phyloP scores from a whole-genome alignment of 2,113 vertebrate species.

The Anolis sagrei region DNA sequence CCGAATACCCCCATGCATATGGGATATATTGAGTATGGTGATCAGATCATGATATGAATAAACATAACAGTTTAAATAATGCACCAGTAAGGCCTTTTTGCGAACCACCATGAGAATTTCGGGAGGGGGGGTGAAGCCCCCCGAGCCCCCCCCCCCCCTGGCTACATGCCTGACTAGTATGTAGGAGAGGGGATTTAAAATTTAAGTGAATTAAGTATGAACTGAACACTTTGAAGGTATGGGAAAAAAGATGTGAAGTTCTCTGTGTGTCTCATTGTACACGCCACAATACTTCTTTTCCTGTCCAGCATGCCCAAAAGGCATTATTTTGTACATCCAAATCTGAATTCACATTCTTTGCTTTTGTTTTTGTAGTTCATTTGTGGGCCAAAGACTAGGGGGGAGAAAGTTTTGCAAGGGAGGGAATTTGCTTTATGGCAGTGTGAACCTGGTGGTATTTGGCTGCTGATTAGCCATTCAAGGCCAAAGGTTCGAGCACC shows the following conservation, averaged over 20 bases:
- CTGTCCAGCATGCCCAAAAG: not conserved
- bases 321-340: not conserved
- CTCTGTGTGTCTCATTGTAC: not conserved
- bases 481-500: conserved; percentile 75
- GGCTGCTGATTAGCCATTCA: conserved; percentile 59
- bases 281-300: not conserved
- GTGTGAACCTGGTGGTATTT: conserved; percentile 53
- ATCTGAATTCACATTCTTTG: conserved; percentile 12
- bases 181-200: too few species aligned
- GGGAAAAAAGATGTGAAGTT: not conserved
- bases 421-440: conserved; percentile 52
- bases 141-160: too few species aligned
- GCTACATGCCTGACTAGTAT: too few species aligned
- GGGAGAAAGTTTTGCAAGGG: not conserved
- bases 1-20: too few species aligned
- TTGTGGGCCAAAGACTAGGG: conserved; percentile 5
- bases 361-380: conserved; percentile 12
- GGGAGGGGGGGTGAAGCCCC: too few species aligned
- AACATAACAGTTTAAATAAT: too few species aligned
- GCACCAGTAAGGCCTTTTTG: too few species aligned
- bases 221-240: not conserved
- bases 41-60: too few species aligned
- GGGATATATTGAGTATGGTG: too few species aligned
- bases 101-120: too few species aligned
- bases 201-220: too few species aligned